Percentiles rank a stretch among this genome's conserved stretches.
Evolutionary conservation across 1,140 invertebrate genomes (phyloP).

Genomic region (Latrodectus geometricus): DNA sequence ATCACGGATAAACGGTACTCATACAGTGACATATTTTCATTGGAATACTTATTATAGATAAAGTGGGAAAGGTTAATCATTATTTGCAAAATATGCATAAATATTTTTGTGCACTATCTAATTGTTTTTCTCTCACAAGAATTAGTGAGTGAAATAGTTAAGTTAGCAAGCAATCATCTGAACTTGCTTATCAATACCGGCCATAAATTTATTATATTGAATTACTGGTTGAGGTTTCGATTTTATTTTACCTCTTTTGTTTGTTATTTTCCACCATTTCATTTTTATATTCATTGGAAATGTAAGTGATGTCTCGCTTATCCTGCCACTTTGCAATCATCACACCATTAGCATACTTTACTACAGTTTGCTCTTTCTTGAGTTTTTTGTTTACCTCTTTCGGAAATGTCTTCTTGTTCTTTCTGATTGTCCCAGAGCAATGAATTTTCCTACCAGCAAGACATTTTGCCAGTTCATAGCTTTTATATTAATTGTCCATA

Average conservation of each 20-base stretch:
- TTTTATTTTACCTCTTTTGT: no score
- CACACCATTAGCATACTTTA: slow-evolving; percentile 25
- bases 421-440: slow-evolving; percentile 12
- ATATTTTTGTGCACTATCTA: background rate
- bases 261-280: slow-evolving; percentile 15
- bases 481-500: slow-evolving; percentile 16
- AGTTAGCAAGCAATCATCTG: no score
- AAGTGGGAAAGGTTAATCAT: no score
- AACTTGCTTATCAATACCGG: no score
- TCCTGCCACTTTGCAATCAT: slow-evolving; percentile 38
- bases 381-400: no score
- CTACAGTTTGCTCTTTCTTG: slow-evolving; percentile 17
- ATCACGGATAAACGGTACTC: slow-evolving; percentile 21
- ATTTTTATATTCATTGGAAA: slow-evolving; percentile 22
- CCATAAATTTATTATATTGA: no score
- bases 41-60: slow-evolving; percentile 11
- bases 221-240: no score
- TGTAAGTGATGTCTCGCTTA: background rate
- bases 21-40: slow-evolving; percentile 2
- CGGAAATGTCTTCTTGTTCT: no score
- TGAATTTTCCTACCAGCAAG: background rate
- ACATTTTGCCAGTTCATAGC: no score
- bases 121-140: slow-evolving; percentile 2
- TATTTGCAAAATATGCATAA: slow-evolving; percentile 27
- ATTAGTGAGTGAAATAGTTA: no score